phyloP scores from a whole-genome alignment of 2,797 vertebrate genomes.

The Pitangus sulphuratus region DNA sequence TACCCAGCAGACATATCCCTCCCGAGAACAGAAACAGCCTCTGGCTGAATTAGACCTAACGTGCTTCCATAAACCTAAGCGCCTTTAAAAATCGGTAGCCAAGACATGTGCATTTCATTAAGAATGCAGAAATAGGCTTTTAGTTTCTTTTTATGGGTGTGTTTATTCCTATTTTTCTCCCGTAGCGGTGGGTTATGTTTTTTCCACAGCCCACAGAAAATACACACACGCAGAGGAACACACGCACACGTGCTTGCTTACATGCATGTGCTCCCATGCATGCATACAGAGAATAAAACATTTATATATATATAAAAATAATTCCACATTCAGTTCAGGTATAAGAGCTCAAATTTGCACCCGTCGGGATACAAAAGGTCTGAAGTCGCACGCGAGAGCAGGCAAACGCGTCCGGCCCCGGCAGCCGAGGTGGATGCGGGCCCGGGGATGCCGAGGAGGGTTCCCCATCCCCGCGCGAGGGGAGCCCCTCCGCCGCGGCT shows the following conservation, averaged over 20 bases:
- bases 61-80: conserved; percentile 61
- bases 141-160: background rate
- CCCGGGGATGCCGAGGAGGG: background rate
- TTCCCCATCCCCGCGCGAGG: background rate
- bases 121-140: background rate
- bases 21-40: background rate
- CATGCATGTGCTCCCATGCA: background rate
- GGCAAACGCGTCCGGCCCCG: background rate
- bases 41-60: conserved; percentile 14
- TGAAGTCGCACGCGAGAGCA: background rate
- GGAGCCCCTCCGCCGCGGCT: background rate
- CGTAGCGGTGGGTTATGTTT: background rate
- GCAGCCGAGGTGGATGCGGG: background rate
- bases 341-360: background rate
- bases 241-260: background rate
- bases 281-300: background rate
- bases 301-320: background rate
- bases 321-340: background rate
- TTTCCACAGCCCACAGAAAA: background rate
- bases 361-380: background rate
- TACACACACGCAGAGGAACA: background rate
- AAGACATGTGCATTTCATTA: conserved; percentile 74
- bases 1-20: background rate
- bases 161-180: background rate
- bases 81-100: conserved; percentile 57